Evolutionary conservation across 2,113 vertebrate species (phyloP).

Genomic region (Syngnathoides biaculeatus): DNA sequence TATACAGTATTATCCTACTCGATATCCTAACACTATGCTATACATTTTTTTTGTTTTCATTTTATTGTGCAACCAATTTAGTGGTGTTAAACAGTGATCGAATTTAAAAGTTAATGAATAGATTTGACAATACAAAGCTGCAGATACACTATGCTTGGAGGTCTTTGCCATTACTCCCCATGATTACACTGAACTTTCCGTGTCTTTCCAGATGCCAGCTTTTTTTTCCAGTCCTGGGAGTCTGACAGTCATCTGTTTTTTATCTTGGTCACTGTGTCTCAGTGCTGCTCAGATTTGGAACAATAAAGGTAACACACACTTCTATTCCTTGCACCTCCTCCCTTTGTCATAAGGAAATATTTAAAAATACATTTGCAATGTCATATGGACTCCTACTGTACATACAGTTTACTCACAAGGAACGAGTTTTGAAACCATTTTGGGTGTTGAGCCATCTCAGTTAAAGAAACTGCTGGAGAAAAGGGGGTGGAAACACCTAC

Average conservation of each 20-base stretch:
- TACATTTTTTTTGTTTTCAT: no score
- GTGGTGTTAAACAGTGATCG: no score
- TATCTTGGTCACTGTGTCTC: constrained; percentile 53
- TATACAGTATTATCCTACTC: no score
- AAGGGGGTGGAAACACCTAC: background rate
- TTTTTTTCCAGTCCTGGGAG: constrained; percentile 60
- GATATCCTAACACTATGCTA: no score
- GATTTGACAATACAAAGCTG: background rate
- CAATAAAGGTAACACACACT: constrained; percentile 56
- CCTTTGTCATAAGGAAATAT: background rate
- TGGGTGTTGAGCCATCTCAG: background rate
- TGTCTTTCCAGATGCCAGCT: constrained; percentile 55
- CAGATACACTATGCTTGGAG: background rate
- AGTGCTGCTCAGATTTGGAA: constrained; percentile 51
- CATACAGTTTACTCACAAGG: background rate
- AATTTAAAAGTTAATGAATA: no score
- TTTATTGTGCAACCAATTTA: no score
- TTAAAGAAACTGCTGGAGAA: constrained; percentile 7
- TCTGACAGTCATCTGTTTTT: constrained; percentile 69
- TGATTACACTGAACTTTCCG: background rate
- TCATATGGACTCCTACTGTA: background rate
- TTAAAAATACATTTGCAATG: background rate
- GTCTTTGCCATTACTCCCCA: constrained; percentile 6
- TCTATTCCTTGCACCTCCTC: background rate
- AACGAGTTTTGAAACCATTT: background rate